Base-by-base conservation (phyloP, 2,113 vertebrate genomes). In the Suricata suricatta region DNA sequence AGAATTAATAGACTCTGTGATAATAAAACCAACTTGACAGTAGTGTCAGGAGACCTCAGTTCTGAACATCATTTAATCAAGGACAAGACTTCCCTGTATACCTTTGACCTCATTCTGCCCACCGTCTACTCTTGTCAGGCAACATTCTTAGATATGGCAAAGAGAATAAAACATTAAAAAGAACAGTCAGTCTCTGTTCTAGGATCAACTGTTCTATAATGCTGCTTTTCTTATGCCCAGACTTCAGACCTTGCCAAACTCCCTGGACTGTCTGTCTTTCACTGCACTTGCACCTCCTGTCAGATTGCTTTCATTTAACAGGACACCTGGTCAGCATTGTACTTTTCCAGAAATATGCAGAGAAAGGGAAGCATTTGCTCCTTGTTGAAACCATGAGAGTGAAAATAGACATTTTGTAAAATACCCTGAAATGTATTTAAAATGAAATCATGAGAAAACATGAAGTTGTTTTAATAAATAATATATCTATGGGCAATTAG, bases 141-240 rank as follows among this genome's bases (percentile, higher is more conserved):
- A 95, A 50, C 33, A n/a, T 54, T 77, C 7, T n/a, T 72, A 76
- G 35, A 85, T 71, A 33, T 41, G 33, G 38, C 23, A 66, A 89
- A 83, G 27, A 87, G 35, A 85, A 69, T 69, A 95, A 91, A 92
- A 64, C 64, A 64, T 76, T 68, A 9, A 89, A 85, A 93, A 77
- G 4, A 38, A 17, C 10, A 89, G 41, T n/a, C 13, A 74, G 31
- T 44, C 35, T 95, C 33, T 92, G 29, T 44, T 27, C 72, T 41
- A 44, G 79, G n/a, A 79, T 89, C 88, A 72, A 15, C 35, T 86
- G 6, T 64, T 63, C 38, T 81, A 7, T 60, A 86, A 52, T 29
- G 11, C 8, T 57, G 38, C 17, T 77, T 86, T 89, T 41, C 83
- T 95, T 91, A 10, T 31, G 44, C 35, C 25, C 38, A 74, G 57